These are phyloP conservation scores for Hedychridium roseum DNA, from an alignment of 2,888 invertebrate species.

Conservation along the genomic window DNA sequence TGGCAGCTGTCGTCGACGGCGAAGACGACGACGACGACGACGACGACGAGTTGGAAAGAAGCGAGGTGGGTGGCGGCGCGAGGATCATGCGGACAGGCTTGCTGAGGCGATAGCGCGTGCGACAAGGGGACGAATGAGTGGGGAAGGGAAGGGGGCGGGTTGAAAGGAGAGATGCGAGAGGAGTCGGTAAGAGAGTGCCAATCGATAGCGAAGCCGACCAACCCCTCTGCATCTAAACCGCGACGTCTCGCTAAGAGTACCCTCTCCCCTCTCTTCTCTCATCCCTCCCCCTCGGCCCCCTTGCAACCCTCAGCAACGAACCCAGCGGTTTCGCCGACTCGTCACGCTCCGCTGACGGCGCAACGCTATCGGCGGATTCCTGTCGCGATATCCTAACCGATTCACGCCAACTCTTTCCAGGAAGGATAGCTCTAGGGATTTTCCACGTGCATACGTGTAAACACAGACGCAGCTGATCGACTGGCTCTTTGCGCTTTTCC, in stretches of 20 bases:
- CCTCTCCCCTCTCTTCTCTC: too few relatives aligned
- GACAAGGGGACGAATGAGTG: background rate
- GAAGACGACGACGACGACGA: constrained; percentile 4
- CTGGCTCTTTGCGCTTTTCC: too few relatives aligned
- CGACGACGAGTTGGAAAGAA: background rate
- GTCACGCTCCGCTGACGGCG: constrained; percentile 43
- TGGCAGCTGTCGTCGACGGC: constrained; percentile 26
- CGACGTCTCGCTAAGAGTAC: constrained; percentile 5
- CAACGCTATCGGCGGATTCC: constrained; percentile 32
- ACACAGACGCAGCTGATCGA: too few relatives aligned
- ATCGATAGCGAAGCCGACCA: constrained; percentile 36
- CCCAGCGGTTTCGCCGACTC: constrained; percentile 31
- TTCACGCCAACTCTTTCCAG: too few relatives aligned
- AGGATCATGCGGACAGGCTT: too few relatives aligned
- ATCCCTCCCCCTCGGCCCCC: background rate
- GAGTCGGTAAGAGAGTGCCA: constrained; percentile 8
- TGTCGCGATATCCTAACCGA: constrained; percentile 35
- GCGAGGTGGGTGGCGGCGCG: background rate
- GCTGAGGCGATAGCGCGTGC: too few relatives aligned
- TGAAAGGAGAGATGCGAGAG: constrained; percentile 5
- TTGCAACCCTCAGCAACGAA: constrained; percentile 20
- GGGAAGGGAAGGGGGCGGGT: background rate
- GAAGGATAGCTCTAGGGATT: too few relatives aligned
- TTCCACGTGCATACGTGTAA: too few relatives aligned
- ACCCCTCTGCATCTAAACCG: constrained; percentile 14